These are phyloP conservation scores for Chitala chitala DNA, from an alignment of 2,113 vertebrate genomes.

Conservation along the genomic window DNA sequence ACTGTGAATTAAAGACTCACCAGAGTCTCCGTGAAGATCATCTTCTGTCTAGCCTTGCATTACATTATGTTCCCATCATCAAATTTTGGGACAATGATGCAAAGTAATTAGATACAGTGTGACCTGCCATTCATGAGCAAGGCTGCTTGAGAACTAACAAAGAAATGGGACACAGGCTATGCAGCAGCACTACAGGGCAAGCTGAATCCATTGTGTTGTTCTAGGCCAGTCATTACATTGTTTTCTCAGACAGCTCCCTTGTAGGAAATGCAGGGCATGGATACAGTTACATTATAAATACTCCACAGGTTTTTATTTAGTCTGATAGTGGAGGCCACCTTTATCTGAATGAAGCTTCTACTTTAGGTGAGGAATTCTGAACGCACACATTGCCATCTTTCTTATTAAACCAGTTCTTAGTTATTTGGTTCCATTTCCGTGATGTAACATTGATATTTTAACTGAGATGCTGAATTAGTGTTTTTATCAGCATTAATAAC, in stretches of 20 bases:
- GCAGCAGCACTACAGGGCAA: constrained; percentile 30
- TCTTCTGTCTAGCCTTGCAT: neutral
- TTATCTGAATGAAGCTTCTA: constrained; percentile 23
- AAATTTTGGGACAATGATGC: constrained; percentile 5
- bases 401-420: neutral
- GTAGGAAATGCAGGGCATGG: constrained; percentile 27
- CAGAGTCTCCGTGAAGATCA: neutral
- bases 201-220: constrained; percentile 38
- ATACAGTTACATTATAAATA: constrained; percentile 54
- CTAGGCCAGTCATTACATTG: constrained; percentile 48
- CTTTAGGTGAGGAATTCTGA: constrained; percentile 27
- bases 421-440: neutral
- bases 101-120: constrained; percentile 8
- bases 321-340: constrained; percentile 21
- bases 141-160: constrained; percentile 33
- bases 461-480: neutral
- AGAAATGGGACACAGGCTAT: constrained; percentile 2
- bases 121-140: neutral
- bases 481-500: neutral
- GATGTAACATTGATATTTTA: neutral
- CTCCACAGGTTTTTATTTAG: constrained; percentile 23
- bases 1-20: neutral
- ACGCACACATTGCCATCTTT: neutral
- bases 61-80: neutral
- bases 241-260: constrained; percentile 12